Evolutionary conservation across 2,797 vertebrate genomes (phyloP), one percentile per base, ranked within the genome.

Genomic region (Apogon hyalosoma): DNA sequence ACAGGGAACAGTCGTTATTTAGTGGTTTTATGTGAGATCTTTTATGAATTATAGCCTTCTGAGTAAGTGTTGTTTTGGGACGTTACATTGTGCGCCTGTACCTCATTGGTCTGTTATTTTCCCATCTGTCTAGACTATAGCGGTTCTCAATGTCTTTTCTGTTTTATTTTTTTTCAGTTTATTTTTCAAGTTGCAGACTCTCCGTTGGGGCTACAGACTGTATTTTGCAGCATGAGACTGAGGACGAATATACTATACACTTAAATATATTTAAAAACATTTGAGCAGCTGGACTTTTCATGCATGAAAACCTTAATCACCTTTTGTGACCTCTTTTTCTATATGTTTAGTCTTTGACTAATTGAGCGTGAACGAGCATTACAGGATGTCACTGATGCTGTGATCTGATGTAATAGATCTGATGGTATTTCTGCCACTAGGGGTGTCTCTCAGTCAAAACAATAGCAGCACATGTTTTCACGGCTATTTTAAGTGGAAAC

Each of bases 41-140:
- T 16, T 31, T 18, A 18, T 46, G 45, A 82, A 75, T 75, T 73
- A 67, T 0, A 75, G 61, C 41, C 14, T 58, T 0, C 9, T 2
- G 51, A 5, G 40, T 75, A 74, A 77, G 71, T 58, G 41, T 51
- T 77, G 58, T 75, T 83, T 79, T 53, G 63, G 19, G 53, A 50
- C 42, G 21, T 31, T 39, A 16, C 42, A 31, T 21, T 40, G 28
- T 38, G 45, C 1, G 9, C 33, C 33, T 36, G 33, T 36, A 10
- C 9, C 7, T 36, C 33, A 36, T 40, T 43, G 55, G 39, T 31
- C 57, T 73, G 68, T 6, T 59, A 66, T 78, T 73, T 57, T 50
- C 12, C 16, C 15, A 41, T 33, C 61, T 42, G 71, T 73, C 70
- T 64, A 39, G 24, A 50, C 65, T 41, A 19, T 38, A 11, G 19